These are phyloP conservation scores for Microctenopoma steveboyesi DNA, from an alignment of 2,797 vertebrate genomes.

Conservation along the genomic window DNA sequence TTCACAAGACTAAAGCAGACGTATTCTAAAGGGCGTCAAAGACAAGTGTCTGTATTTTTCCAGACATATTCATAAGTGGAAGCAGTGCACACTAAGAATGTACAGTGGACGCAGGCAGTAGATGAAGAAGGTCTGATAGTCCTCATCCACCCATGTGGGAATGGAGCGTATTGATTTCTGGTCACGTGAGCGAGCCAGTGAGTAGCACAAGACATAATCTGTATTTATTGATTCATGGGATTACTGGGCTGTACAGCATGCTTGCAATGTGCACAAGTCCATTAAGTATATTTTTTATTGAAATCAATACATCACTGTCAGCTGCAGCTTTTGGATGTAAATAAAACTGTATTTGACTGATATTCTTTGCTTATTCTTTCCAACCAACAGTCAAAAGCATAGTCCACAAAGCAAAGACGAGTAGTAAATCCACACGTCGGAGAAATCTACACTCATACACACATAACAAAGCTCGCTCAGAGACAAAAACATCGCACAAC, in stretches of 20 bases:
- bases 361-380: too few species aligned
- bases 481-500: too few species aligned
- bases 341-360: background rate
- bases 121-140: slow-evolving; percentile 1
- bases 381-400: too few species aligned
- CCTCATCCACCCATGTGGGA: slow-evolving; percentile 5
- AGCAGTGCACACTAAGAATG: background rate
- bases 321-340: background rate
- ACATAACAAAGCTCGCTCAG: too few species aligned
- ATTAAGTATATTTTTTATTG: background rate
- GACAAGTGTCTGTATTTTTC: slow-evolving; percentile 12
- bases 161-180: slow-evolving; percentile 52
- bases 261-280: background rate
- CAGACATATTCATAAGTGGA: slow-evolving; percentile 3
- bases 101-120: slow-evolving; percentile 6
- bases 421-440: too few species aligned
- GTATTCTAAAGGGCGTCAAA: background rate
- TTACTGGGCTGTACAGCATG: background rate
- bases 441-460: too few species aligned
- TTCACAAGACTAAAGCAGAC: slow-evolving; percentile 17
- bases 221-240: slow-evolving; percentile 29
- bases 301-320: background rate
- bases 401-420: too few species aligned
- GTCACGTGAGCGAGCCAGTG: background rate
- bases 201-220: background rate